phyloP scores from a whole-genome alignment of 2,888 invertebrate species.

The Trichogramma evanescens region DNA sequence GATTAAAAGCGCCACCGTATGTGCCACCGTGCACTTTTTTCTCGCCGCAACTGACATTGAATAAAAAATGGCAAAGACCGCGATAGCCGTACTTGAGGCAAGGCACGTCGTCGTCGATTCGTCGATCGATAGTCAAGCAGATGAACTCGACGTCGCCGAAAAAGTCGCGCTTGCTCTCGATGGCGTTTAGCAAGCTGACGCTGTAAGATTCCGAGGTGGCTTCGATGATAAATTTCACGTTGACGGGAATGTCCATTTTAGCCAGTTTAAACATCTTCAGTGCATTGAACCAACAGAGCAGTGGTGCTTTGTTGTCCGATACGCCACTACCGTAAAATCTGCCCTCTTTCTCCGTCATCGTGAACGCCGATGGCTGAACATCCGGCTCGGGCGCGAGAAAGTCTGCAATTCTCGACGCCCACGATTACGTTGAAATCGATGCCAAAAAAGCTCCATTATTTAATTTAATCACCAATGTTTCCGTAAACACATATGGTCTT shows the following conservation, averaged over 20 bases:
- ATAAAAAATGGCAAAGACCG: conserved; percentile 27
- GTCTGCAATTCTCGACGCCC: conserved; percentile 16
- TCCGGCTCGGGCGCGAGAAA: conserved; percentile 4
- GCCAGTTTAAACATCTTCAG: conserved; percentile 24
- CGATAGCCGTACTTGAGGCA: conserved; percentile 30
- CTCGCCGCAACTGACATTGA: conserved; percentile 26
- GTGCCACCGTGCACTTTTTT: conserved; percentile 26
- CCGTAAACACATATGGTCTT: conserved; percentile 31
- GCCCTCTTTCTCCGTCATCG: conserved; percentile 23
- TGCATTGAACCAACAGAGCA: conserved; percentile 29
- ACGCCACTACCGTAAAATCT: conserved; percentile 26
- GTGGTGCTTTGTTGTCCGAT: conserved; percentile 26
- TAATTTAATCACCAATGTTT: conserved; percentile 24
- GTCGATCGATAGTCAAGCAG: conserved; percentile 28
- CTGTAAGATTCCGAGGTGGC: conserved; percentile 26
- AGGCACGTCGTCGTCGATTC: conserved; percentile 21
- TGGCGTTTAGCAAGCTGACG: conserved; percentile 22
- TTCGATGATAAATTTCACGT: conserved; percentile 30
- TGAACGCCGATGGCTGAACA: conserved; percentile 12
- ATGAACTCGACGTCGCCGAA: conserved; percentile 26
- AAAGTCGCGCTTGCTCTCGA: conserved; percentile 24
- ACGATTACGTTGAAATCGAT: neutral
- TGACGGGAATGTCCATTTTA: conserved; percentile 26
- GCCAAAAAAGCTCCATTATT: neutral
- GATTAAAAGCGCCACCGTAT: conserved; percentile 29